Base-by-base conservation (phyloP, 2,888 invertebrate species). In the Graphium colonna region DNA sequence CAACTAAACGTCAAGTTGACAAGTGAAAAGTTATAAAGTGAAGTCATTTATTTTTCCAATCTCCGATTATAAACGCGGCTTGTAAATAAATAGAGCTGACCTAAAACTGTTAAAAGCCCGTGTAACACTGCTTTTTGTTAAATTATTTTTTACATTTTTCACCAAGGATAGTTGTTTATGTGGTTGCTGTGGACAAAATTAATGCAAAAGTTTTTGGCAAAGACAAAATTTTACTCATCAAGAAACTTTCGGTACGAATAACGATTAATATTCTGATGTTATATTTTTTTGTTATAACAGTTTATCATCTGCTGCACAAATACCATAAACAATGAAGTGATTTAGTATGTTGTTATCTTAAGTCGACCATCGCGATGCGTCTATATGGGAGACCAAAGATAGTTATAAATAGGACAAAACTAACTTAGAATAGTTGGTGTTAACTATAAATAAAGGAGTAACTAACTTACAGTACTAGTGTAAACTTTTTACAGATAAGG, bases 401-500 rank as follows among this genome's bases (percentile, higher is more conserved):
- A 13, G 36, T 36, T 36, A 36, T 36, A 36, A 36, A 36, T 36
- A 36, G 12, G 13, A 12, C 1, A 3, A 36, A 36, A 21, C 21
- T 2, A 21, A 21, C 21, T 21, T 21, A 21, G 21, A 21, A n/a
- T n/a, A n/a, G n/a, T n/a, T n/a, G n/a, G n/a, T n/a, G n/a, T n/a
- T n/a, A n/a, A n/a, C n/a, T n/a, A n/a, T n/a, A n/a, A n/a, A n/a
- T n/a, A n/a, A n/a, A n/a, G n/a, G n/a, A n/a, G n/a, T n/a, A n/a
- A n/a, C n/a, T n/a, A n/a, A n/a, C n/a, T n/a, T n/a, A n/a, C n/a
- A n/a, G n/a, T n/a, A n/a, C n/a, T n/a, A n/a, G n/a, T n/a, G n/a
- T n/a, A n/a, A n/a, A n/a, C n/a, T n/a, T n/a, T 36, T 80, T 68
- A 72, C 71, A 80, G 77, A 79, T 77, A 74, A 62, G 65, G 58